These are phyloP conservation scores for Calosoma granatense DNA, from an alignment of 1,140 invertebrate species.

Conservation along the genomic window DNA sequence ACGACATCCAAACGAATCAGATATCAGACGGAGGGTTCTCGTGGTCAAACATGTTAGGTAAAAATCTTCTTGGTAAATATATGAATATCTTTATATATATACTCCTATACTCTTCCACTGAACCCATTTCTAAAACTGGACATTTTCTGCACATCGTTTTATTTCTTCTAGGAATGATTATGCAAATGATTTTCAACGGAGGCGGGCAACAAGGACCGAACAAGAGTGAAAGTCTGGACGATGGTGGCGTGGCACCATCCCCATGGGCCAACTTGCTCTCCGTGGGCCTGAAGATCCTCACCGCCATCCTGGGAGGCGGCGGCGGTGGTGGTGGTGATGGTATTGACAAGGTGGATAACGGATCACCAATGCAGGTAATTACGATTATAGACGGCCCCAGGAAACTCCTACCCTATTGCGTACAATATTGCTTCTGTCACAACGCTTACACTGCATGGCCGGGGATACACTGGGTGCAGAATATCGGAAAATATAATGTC, in stretches of 20 bases:
- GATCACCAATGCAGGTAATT: conserved; percentile 78
- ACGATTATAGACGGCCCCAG: conserved; percentile 19
- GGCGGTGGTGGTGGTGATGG: conserved; percentile 58
- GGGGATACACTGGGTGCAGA: too few species aligned
- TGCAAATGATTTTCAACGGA: conserved; percentile 75
- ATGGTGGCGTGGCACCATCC: conserved; percentile 53
- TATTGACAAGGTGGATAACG: conserved; percentile 82
- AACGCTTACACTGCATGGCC: too few species aligned
- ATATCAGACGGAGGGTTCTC: conserved; percentile 68
- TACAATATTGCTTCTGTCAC: too few species aligned
- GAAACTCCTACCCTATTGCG: too few species aligned
- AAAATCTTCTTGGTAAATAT: neutral
- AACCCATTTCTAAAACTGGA: neutral
- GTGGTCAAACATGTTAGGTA: conserved; percentile 73
- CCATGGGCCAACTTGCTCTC: conserved; percentile 80
- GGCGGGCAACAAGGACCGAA: conserved; percentile 53
- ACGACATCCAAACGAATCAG: conserved; percentile 70
- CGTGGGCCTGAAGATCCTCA: conserved; percentile 68
- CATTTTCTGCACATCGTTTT: too few species aligned
- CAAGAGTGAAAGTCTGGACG: conserved; percentile 67
- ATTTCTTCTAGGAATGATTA: conserved; percentile 49
- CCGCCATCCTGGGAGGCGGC: conserved; percentile 65
- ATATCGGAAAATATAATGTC: too few species aligned
- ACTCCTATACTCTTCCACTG: neutral
- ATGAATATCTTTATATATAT: neutral